A percentile compares a stretch with the other conserved stretches of the same genome.
Conservation (phyloP, 2,113 vertebrate species). For the Orientallactaga bullata region DNA sequence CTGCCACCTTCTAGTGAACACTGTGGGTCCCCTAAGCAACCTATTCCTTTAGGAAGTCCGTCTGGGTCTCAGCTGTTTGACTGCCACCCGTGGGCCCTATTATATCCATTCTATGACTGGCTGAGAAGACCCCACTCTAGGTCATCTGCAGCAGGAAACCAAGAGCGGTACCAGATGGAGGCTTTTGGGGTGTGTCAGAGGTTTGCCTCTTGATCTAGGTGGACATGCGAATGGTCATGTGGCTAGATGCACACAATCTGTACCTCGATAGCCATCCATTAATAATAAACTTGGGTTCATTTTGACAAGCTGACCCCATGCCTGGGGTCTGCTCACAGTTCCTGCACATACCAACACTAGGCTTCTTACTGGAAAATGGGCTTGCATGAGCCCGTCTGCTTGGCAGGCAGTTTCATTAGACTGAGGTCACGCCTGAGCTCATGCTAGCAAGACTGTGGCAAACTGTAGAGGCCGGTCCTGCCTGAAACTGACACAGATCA, state of each 20-base stretch:
- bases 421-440: conserved; percentile 27
- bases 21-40: background rate
- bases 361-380: conserved; percentile 45
- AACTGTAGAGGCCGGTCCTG: background rate
- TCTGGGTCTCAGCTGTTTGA: accelerated
- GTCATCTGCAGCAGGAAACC: background rate
- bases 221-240: no score
- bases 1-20: accelerated
- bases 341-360: background rate
- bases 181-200: background rate
- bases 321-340: background rate
- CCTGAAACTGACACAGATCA: background rate
- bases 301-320: background rate
- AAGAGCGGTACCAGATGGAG: background rate
- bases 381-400: background rate
- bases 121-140: background rate
- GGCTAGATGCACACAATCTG: accelerated
- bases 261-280: accelerated
- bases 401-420: background rate
- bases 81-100: background rate
- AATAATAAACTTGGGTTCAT: background rate
- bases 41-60: background rate
- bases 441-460: background rate
- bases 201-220: background rate
- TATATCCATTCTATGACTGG: background rate